Conservation (phyloP, 2,113 vertebrate species). For the Osmerus mordax region DNA sequence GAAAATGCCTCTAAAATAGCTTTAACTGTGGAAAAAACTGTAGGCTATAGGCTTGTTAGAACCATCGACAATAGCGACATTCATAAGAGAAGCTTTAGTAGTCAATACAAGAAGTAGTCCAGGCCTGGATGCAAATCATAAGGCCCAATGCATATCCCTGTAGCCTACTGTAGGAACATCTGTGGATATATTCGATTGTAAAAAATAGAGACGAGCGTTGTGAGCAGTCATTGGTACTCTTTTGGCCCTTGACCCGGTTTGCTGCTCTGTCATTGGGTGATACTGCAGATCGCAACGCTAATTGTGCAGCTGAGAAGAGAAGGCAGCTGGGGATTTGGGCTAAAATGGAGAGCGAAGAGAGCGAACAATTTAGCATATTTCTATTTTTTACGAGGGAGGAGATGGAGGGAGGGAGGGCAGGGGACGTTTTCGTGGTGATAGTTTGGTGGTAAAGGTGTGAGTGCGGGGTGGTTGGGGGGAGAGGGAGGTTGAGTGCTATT, state of each 20-base stretch:
- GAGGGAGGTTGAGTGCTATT: background rate
- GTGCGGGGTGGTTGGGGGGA: conserved; percentile 5
- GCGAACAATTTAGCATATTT: conserved; percentile 49
- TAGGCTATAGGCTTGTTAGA: too few species aligned
- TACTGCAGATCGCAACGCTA: conserved; percentile 62
- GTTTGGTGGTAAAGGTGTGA: too few species aligned
- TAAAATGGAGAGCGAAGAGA: conserved; percentile 9
- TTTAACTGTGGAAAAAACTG: too few species aligned
- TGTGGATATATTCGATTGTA: background rate
- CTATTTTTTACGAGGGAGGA: conserved; percentile 25
- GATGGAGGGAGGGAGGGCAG: conserved; percentile 10
- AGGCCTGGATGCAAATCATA: too few species aligned
- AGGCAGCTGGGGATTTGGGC: conserved; percentile 58
- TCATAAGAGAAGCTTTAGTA: too few species aligned
- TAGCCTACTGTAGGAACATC: background rate
- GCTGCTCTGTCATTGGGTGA: conserved; percentile 53
- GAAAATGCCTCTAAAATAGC: too few species aligned
- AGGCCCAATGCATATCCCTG: background rate
- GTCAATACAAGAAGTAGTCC: too few species aligned
- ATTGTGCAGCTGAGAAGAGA: conserved; percentile 65
- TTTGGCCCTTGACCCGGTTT: conserved; percentile 46
- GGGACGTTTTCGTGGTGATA: conserved; percentile 7
- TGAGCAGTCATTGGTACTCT: conserved; percentile 45
- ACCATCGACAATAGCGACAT: too few species aligned
- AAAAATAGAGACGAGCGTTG: background rate